A percentile compares a stretch with the other conserved stretches of the same genome.
Conservation (phyloP, 1,140 invertebrate genomes). For the Gonatopus flavifemur region DNA sequence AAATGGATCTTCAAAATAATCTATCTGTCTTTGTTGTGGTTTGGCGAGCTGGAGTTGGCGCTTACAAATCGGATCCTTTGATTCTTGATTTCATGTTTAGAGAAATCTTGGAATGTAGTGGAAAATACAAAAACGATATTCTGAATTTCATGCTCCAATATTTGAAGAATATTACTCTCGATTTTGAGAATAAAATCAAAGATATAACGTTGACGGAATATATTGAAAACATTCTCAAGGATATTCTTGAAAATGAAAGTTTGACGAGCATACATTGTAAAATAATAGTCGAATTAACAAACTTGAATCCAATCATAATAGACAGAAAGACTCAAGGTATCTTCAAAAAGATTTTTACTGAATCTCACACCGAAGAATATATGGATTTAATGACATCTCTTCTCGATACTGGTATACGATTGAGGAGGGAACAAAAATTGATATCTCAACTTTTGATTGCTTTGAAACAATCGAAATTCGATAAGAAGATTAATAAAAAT, state of each 20-base stretch:
- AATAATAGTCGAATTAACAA: conserved; percentile 30
- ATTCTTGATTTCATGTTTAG: conserved; percentile 39
- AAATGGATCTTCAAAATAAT: conserved; percentile 15
- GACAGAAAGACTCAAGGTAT: conserved; percentile 37
- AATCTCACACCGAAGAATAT: conserved; percentile 20
- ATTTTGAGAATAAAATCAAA: conserved; percentile 41
- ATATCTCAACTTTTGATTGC: conserved; percentile 22
- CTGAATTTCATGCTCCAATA: conserved; percentile 24
- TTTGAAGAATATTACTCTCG: conserved; percentile 29
- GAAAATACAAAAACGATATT: conserved; percentile 26
- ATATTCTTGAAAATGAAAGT: conserved; percentile 26
- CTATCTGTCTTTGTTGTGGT: conserved; percentile 22
- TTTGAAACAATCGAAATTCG: conserved; percentile 1
- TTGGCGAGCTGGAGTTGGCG: conserved; percentile 19
- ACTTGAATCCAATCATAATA: conserved; percentile 46
- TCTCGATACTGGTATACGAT: conserved; percentile 20
- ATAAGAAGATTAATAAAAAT: not conserved
- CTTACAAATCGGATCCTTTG: conserved; percentile 24
- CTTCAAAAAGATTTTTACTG: conserved; percentile 33
- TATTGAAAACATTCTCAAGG: conserved; percentile 32
- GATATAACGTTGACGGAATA: conserved; percentile 31
- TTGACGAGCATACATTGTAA: conserved; percentile 30
- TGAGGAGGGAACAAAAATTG: conserved; percentile 34
- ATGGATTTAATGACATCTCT: conserved; percentile 31
- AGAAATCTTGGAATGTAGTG: conserved; percentile 32